A percentile compares a stretch with the other conserved stretches of the same genome.
Conservation (phyloP, 2,888 invertebrate species). For the Fragum sueziense region DNA sequence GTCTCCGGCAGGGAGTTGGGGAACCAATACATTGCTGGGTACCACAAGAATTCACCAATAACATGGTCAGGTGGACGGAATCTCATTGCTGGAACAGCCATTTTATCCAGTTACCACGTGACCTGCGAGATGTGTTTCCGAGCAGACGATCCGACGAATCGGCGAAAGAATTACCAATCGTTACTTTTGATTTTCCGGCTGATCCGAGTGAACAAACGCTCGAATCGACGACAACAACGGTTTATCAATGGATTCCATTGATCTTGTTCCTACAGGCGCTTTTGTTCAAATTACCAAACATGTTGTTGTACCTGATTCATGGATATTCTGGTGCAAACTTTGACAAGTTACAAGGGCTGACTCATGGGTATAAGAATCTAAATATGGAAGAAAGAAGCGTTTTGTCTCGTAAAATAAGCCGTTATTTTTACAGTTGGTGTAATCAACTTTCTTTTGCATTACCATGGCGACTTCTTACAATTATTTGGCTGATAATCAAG, state of each 20-base stretch:
- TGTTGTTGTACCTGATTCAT: slow-evolving; percentile 50
- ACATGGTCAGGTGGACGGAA: neutral
- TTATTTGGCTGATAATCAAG: slow-evolving; percentile 46
- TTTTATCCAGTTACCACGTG: slow-evolving; percentile 12
- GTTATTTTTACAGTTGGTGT: slow-evolving; percentile 55
- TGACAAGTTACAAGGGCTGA: slow-evolving; percentile 48
- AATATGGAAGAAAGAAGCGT: slow-evolving; percentile 35
- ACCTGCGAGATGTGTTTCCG: neutral
- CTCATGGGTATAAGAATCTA: slow-evolving; percentile 41
- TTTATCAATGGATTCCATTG: slow-evolving; percentile 55
- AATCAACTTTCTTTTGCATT: slow-evolving; percentile 22
- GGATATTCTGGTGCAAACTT: slow-evolving; percentile 48
- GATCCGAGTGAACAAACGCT: neutral
- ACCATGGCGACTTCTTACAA: slow-evolving; percentile 48
- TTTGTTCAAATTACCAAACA: slow-evolving; percentile 52
- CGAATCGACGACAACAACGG: slow-evolving; percentile 11
- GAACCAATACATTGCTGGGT: slow-evolving; percentile 41
- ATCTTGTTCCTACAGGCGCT: slow-evolving; percentile 53
- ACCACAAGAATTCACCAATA: slow-evolving; percentile 38
- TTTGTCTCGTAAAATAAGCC: slow-evolving; percentile 41
- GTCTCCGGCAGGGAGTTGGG: slow-evolving; percentile 37
- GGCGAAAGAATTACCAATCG: neutral
- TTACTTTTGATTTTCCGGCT: neutral
- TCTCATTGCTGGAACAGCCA: slow-evolving; percentile 48
- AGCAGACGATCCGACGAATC: no score